Percentiles rank a stretch among this genome's conserved stretches.
These are phyloP conservation scores for Hypanus sabinus DNA, from an alignment of 2,113 vertebrate genomes.

Conservation along the genomic window DNA sequence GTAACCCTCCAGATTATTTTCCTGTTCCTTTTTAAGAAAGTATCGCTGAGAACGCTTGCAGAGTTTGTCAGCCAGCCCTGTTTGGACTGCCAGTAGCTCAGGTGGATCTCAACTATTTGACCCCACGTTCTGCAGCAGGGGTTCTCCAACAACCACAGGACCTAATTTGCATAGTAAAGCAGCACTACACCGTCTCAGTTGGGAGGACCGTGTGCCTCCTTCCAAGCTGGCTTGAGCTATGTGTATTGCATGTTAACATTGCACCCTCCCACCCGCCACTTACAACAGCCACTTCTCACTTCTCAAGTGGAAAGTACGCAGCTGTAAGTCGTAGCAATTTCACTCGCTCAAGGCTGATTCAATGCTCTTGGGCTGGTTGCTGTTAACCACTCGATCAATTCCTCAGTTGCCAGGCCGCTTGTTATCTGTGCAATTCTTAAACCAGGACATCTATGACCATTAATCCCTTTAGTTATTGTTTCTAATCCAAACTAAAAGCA, in stretches of 20 bases:
- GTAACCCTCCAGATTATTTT: background rate
- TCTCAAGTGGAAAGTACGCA: background rate
- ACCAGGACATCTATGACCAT: background rate
- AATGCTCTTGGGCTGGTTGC: background rate
- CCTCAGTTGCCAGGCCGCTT: background rate
- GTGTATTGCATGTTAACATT: no score
- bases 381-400: background rate
- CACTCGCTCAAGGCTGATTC: background rate
- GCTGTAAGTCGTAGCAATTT: background rate
- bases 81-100: background rate
- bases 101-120: background rate
- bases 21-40: background rate
- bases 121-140: background rate
- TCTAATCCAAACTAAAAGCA: background rate
- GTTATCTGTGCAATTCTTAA: background rate
- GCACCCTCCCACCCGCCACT: background rate
- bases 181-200: background rate
- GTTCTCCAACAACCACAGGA: background rate
- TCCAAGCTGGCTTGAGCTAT: background rate
- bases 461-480: background rate
- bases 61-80: background rate
- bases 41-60: background rate
- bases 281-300: background rate
- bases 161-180: background rate
- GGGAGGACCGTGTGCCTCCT: background rate